Conservation (phyloP, 2,888 invertebrate genomes). For the Lepidochitona cinerea region DNA sequence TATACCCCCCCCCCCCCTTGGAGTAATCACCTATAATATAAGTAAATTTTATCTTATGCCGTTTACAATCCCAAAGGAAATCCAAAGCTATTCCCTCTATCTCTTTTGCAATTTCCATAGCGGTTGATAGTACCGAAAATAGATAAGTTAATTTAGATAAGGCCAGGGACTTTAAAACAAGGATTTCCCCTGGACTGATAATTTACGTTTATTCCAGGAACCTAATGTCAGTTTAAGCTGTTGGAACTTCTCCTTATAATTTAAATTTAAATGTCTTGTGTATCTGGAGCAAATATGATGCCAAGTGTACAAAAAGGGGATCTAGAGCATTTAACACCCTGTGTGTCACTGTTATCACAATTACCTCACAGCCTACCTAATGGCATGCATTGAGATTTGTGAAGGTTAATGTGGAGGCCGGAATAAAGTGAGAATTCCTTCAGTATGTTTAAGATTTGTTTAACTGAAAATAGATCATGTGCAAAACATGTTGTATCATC, state of each 20-base stretch:
- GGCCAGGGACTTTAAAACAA: not conserved
- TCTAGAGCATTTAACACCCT: no score
- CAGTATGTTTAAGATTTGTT: no score
- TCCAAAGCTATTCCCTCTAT: not conserved
- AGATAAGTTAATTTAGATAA: not conserved
- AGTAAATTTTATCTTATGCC: not conserved
- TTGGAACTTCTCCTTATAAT: not conserved
- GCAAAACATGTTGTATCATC: no score
- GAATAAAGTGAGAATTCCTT: no score
- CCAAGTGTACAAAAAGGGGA: not conserved
- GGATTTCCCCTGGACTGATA: not conserved
- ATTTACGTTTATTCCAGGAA: not conserved
- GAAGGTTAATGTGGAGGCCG: no score
- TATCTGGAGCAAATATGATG: not conserved
- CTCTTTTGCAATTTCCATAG: not conserved
- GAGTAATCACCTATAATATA: no score
- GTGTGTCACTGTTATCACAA: no score
- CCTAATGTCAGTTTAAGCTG: not conserved
- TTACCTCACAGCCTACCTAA: no score
- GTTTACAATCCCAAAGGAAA: not conserved
- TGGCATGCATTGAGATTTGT: no score
- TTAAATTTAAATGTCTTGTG: not conserved
- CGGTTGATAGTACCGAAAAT: not conserved
- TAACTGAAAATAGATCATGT: no score
- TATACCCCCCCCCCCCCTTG: no score